A percentile compares a stretch with the other conserved stretches of the same genome.
These are phyloP conservation scores for Uria aalge DNA, from an alignment of 2,113 vertebrate species.

Conservation along the genomic window DNA sequence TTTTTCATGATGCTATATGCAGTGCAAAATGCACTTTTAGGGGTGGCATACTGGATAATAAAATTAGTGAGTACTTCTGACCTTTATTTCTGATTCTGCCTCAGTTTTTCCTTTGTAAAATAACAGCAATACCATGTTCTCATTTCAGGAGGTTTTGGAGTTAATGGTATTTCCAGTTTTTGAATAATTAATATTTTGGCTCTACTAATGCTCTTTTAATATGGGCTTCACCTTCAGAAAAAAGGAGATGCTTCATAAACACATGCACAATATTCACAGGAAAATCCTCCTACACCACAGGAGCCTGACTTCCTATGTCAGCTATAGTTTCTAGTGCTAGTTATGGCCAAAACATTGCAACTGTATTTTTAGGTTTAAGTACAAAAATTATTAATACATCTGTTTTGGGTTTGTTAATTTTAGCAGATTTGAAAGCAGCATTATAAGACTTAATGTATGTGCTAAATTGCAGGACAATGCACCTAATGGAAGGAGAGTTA, in stretches of 20 bases:
- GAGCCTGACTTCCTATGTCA: background rate
- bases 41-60: background rate
- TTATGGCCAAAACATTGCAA: background rate
- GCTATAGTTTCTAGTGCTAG: background rate
- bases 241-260: background rate
- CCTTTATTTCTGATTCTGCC: background rate
- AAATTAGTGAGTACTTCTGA: background rate
- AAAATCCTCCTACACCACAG: background rate
- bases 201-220: background rate
- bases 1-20: background rate
- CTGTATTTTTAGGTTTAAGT: background rate
- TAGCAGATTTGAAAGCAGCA: background rate
- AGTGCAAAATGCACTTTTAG: background rate
- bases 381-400: background rate
- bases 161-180: background rate
- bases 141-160: background rate
- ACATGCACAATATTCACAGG: background rate
- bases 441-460: background rate
- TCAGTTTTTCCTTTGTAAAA: background rate
- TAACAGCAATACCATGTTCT: background rate
- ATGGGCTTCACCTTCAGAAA: background rate
- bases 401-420: background rate
- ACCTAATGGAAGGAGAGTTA: conserved; percentile 85
- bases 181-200: background rate
- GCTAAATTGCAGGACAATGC: conserved; percentile 81